Evolutionary conservation across 2,888 invertebrate species (phyloP).

Genomic region (Pelosia muscerda): DNA sequence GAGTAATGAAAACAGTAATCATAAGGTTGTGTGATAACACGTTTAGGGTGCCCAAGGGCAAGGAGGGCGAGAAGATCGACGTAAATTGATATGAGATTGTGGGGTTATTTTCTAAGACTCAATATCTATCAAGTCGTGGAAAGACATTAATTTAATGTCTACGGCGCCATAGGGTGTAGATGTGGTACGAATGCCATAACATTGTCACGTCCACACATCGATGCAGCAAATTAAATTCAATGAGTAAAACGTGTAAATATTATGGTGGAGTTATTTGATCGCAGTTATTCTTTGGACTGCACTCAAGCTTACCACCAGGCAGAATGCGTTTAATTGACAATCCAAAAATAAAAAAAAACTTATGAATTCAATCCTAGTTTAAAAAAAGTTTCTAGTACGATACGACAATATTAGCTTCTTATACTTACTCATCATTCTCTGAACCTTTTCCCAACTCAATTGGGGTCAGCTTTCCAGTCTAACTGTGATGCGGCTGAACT

Average conservation of each 20-base stretch:
- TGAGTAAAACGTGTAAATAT: neutral
- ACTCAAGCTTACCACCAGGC: no score
- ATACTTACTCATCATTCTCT: neutral
- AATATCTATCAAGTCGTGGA: neutral
- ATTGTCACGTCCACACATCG: neutral
- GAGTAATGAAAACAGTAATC: constrained; percentile 61
- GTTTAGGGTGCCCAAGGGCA: constrained; percentile 57
- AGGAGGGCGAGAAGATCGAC: constrained; percentile 60
- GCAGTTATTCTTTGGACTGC: neutral
- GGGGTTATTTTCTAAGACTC: constrained; percentile 39
- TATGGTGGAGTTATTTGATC: neutral
- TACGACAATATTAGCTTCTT: neutral
- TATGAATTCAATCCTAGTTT: neutral
- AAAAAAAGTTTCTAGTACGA: neutral
- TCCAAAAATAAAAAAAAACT: no score
- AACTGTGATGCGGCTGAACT: no score
- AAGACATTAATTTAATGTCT: neutral
- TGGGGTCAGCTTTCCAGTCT: no score
- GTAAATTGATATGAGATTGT: constrained; percentile 57
- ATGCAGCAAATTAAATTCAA: neutral
- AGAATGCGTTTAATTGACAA: no score
- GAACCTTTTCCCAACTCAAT: no score
- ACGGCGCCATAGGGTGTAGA: neutral
- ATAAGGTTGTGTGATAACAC: constrained; percentile 63
- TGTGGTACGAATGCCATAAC: neutral